Evolutionary conservation across 2,797 vertebrate species (phyloP).

Genomic region (Sardinella longiceps): DNA sequence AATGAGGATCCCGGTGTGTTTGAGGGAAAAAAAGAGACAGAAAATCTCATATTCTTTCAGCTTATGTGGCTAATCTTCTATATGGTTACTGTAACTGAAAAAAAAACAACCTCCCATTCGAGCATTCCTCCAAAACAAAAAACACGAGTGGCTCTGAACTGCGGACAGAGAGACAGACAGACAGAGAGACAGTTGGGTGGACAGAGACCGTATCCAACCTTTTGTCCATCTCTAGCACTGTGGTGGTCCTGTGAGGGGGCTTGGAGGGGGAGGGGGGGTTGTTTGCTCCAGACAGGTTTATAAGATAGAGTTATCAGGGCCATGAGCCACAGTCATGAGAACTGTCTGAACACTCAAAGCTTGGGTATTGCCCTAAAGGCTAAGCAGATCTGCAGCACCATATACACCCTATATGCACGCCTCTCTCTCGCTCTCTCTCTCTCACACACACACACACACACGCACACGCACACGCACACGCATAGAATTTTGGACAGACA

Average conservation of each 20-base stretch:
- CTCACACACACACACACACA: background rate
- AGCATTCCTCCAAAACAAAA: background rate
- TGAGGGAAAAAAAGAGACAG: conserved; percentile 19
- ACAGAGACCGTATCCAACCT: background rate
- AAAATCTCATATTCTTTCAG: background rate
- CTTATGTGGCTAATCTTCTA: background rate
- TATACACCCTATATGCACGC: background rate
- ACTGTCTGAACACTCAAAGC: background rate
- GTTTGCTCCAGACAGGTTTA: background rate
- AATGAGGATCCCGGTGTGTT: background rate
- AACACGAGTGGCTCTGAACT: background rate
- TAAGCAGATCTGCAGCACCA: background rate
- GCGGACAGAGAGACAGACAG: background rate
- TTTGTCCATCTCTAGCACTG: background rate
- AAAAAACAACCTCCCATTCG: background rate
- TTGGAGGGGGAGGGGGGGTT: background rate
- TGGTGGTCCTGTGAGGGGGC: background rate
- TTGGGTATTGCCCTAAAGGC: background rate
- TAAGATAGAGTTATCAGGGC: background rate
- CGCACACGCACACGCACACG: conserved; percentile 26
- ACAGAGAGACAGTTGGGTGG: background rate
- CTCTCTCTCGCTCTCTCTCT: too few relatives aligned
- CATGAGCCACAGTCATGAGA: background rate
- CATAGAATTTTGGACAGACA: background rate
- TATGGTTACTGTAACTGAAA: background rate